Base-by-base conservation (phyloP, 2,888 invertebrate species). In the Standfussiana lucernea region DNA sequence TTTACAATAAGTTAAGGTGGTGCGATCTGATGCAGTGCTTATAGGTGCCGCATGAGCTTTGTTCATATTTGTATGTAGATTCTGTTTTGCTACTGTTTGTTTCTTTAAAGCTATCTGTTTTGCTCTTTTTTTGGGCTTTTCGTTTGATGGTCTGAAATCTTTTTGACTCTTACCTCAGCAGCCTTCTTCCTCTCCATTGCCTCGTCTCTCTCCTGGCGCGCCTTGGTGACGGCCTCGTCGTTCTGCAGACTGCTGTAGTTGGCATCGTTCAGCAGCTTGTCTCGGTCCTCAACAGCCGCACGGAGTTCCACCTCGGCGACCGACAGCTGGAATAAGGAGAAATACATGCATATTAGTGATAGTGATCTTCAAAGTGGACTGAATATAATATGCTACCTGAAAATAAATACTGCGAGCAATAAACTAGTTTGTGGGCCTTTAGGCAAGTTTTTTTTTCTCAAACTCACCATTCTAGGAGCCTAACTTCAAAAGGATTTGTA, bases 181-280 rank as follows among this genome's bases (percentile, higher is more conserved):
- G 92, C 88, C 90, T 96, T 96, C 93, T 96, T 96, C 90, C 96
- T 93, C 77, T 96, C 95, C 79, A 96, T 95, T 62, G 99, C 99
- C 81, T 98, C 98, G 94, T 99, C 99, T 37, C 99, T 97, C 90
- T 99, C 98, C 86, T 97, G 59, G 98, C 99, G 92, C 98, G 98
- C 70, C 77, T 88, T 88, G 3, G 98, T 97, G 74, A 99, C 97
- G 2, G 98, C 97, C 89, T 99, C 98, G 91, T 99, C 99, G 93
- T 98, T 98, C 89, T 98, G 98, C 42, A 98, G 94, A 82, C 97
- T 97, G 85, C 97, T 97, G 92, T 98, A 98, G 88, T 98, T 98
- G 61, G 97, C 98, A 91, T 98, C 98, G 82, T 97, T 97, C 40
- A 98, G 97, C 5, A 99, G 98, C 76, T 98, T 97, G 93, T 99